Evolutionary conservation across 2,113 vertebrate genomes (phyloP).

Genomic region (Typhlomys cinereus): DNA sequence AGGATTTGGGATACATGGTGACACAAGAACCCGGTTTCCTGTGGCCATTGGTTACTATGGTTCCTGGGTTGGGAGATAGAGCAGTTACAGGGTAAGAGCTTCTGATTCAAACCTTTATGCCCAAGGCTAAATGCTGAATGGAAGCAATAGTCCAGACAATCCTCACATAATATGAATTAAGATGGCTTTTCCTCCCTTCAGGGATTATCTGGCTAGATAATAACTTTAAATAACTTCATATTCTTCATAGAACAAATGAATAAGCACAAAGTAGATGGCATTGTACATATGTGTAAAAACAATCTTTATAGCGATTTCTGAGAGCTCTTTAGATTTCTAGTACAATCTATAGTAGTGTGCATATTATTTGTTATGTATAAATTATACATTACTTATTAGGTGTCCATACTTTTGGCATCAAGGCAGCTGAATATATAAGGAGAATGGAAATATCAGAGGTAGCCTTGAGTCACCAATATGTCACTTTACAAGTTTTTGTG

Average conservation of each 20-base stretch:
- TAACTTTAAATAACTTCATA: not conserved
- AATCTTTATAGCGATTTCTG: not conserved
- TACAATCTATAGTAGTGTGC: not conserved
- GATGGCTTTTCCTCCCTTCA: no score
- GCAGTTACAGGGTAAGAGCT: not conserved
- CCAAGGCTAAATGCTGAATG: not conserved
- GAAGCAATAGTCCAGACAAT: not conserved
- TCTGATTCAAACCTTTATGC: not conserved
- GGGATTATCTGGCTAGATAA: not conserved
- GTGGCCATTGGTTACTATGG: conserved; percentile 56
- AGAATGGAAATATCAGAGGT: not conserved
- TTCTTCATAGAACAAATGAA: not conserved
- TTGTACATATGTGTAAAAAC: not conserved
- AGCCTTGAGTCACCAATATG: not conserved
- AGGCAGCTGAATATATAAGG: not conserved
- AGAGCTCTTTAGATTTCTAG: conserved; percentile 37
- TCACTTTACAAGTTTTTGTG: not conserved
- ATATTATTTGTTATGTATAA: not conserved
- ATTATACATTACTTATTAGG: not conserved
- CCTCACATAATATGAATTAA: not conserved
- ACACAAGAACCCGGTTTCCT: not conserved
- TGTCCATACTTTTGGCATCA: not conserved
- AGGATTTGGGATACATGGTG: not conserved
- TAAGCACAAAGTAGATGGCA: not conserved
- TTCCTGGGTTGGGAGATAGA: conserved; percentile 58